Base-by-base conservation (phyloP, 2,888 invertebrate species). In the Meandrusa payeni region DNA sequence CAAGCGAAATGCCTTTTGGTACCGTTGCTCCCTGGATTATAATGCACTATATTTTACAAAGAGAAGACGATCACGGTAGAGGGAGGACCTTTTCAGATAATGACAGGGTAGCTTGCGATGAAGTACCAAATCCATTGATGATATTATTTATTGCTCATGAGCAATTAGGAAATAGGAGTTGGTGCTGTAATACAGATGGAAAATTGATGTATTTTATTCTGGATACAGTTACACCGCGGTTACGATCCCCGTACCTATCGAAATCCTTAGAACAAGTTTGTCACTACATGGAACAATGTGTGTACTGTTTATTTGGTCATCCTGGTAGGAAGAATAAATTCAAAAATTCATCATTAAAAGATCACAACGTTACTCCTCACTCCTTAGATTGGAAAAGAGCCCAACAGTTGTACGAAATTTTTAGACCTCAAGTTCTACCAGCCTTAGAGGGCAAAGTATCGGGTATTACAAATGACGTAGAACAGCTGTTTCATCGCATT, bases 221-320 rank as follows among this genome's bases (percentile, higher is more conserved):
- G 57, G 93, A 94, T 54, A 90, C 92, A 1, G 88, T 95, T 23
- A 88, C 93, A n/a, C 92, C 94, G 17, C 86, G 92, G 48, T 63
- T 94, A 24, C 88, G 92, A 45, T 91, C 92, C 0, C 92, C 93
- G 9, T 87, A 91, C 3, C 89, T 93, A 32, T 90, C 91, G 10
- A 81, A 89, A 29, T 87, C 90, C 15, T 83, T 92, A 29, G 92
- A 93, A 59, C 92, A 93, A 64, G 89, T 96, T 1, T 91, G 91
- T 46, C 93, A 94, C 55, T 92, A 94, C 54, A 88, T 97, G 63
- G 97, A 97, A 63, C 97, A 98, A 78, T 87, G 88, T 54, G 89
- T 90, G 46, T 97, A 91, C 72, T 98, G 98, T 70, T 82, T 98
- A 1, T 97, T 94, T 71, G 93, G 93, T 1, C 94, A 95, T 78